These are phyloP conservation scores for Drosophila lowei DNA, from an alignment of 1,140 invertebrate species.

Conservation along the genomic window DNA sequence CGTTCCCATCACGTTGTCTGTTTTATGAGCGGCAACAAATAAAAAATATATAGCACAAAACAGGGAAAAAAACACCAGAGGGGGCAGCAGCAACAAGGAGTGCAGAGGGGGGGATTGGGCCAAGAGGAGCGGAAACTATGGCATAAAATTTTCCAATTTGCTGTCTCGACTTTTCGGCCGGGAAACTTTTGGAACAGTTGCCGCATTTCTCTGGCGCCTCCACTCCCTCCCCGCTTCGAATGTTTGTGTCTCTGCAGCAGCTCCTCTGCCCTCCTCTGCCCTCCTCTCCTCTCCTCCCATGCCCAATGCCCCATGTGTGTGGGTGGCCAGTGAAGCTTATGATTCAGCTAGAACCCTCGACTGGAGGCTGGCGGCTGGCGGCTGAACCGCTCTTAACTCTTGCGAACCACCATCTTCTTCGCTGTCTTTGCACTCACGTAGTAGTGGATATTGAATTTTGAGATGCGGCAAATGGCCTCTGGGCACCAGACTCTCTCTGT, in stretches of 20 bases:
- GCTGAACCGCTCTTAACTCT: too few relatives aligned
- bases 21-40: slow-evolving; percentile 38
- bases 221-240: too few relatives aligned
- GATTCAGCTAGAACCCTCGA: slow-evolving; percentile 28
- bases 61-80: neutral
- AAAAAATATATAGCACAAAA: slow-evolving; percentile 19
- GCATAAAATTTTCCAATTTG: slow-evolving; percentile 78
- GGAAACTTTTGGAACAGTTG: slow-evolving; percentile 57
- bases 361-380: neutral
- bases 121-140: slow-evolving; percentile 58
- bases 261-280: too few relatives aligned
- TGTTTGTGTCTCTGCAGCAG: too few relatives aligned
- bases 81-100: neutral
- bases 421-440: slow-evolving; percentile 13
- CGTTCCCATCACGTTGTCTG: slow-evolving; percentile 32
- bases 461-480: neutral
- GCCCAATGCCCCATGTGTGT: neutral
- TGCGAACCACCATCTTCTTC: too few relatives aligned
- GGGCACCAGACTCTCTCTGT: too few relatives aligned
- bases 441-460: slow-evolving; percentile 44
- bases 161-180: slow-evolving; percentile 67
- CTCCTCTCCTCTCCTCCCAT: too few relatives aligned
- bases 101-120: slow-evolving; percentile 20
- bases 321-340: slow-evolving; percentile 37
- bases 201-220: neutral